These are phyloP conservation scores for Peromyscus maniculatus DNA, from an alignment of 2,113 vertebrate species.

Conservation along the genomic window DNA sequence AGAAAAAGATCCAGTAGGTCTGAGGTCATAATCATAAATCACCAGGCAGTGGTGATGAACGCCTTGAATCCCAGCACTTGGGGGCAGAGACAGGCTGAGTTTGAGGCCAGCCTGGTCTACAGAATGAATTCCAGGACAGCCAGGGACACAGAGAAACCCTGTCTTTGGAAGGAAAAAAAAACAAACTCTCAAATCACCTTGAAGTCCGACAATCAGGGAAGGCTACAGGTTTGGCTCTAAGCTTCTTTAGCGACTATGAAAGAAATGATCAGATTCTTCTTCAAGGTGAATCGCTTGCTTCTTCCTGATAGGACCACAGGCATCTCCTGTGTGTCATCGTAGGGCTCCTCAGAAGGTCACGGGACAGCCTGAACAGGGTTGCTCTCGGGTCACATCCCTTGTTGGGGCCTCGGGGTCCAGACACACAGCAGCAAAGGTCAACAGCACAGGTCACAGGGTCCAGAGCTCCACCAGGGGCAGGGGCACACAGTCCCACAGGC, in stretches of 20 bases:
- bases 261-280: neutral
- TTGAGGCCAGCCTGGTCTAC: no score
- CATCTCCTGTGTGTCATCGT: fast-evolving
- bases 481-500: fast-evolving
- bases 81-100: neutral
- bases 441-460: neutral
- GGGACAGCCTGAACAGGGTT: fast-evolving
- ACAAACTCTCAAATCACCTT: no score
- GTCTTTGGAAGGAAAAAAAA: no score
- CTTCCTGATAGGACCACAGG: neutral
- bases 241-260: neutral
- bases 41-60: no score
- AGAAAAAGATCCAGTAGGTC: neutral
- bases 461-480: neutral
- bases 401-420: no score
- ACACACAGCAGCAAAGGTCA: neutral
- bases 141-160: neutral
- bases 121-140: no score
- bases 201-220: fast-evolving
- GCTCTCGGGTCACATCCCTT: neutral
- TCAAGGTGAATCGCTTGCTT: neutral
- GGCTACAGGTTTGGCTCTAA: neutral
- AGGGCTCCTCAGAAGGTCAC: neutral
- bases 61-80: no score
- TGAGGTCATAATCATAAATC: neutral